Base-by-base conservation (phyloP, 2,888 invertebrate genomes). In the Amphipyra berbera region DNA sequence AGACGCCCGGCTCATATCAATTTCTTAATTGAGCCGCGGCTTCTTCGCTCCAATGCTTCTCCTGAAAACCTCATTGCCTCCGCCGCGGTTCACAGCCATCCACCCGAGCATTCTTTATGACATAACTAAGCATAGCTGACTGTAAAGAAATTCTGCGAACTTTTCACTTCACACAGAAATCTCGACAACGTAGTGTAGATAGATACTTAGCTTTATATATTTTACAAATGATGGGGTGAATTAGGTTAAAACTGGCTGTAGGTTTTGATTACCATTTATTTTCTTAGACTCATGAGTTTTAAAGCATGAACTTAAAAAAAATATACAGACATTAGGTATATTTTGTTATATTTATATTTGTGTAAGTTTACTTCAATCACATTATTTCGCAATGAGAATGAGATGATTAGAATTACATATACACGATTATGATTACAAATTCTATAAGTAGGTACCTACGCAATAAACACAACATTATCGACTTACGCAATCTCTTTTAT, bases 1-100 rank as follows among this genome's bases (percentile, higher is more conserved):
- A 95, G 95, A 90, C 92, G 87, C 89, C 75, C 84, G 83, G 76
- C 90, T 94, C 93, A 94, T 92, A 94, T 93, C 93, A 92, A 93
- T 93, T 94, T 85, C 88, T 88, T 95, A 94, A 95, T 94, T 95
- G 94, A 91, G 88, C 70, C 84, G 82, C 81, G 81, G 81, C 78
- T 86, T 84, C 87, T 88, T 86, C 88, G 86, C 88, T 84, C 81
- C 78, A 85, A 78, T 86, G 88, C 85, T 84, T 81, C 79, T 81
- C 79, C 86, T 88, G 82, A 86, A 89, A 89, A 88, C 81, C 82
- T 81, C 78, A 74, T 79, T 73, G 79, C 75, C 73, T 70, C 27
- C 73, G 68, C 61, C 67, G 61, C 58, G 61, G 73, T 68, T 73
- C 71, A 70, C 68, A 80, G 68, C 58, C 58, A 73, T 57, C 70